A percentile compares a stretch with the other conserved stretches of the same genome.
These are phyloP conservation scores for Oreochromis niloticus DNA, from an alignment of 2,113 vertebrate species.

Conservation along the genomic window DNA sequence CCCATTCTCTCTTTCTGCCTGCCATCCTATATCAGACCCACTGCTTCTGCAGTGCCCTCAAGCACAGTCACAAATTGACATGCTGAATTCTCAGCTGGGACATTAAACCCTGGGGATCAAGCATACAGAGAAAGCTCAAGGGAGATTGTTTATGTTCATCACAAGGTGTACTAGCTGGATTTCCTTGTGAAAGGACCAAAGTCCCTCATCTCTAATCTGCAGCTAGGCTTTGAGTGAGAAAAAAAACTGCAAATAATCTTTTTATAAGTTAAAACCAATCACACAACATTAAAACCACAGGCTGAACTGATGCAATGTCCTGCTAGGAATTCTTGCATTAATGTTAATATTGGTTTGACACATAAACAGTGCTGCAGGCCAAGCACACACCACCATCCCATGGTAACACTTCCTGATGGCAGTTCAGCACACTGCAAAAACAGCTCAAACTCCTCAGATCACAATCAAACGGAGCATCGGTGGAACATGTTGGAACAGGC, in stretches of 20 bases:
- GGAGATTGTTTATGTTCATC: slow-evolving; percentile 32
- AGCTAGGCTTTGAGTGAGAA: not conserved
- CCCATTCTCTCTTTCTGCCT: not conserved
- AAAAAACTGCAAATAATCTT: not conserved
- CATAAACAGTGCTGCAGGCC: not conserved
- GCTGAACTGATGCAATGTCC: not conserved
- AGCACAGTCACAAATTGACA: slow-evolving; percentile 48
- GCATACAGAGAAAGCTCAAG: slow-evolving; percentile 22
- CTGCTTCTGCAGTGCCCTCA: slow-evolving; percentile 20
- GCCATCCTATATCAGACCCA: slow-evolving; percentile 6
- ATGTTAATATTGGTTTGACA: not conserved
- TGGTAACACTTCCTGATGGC: not conserved
- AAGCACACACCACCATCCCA: not conserved
- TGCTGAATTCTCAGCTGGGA: slow-evolving; percentile 38
- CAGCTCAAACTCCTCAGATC: not conserved
- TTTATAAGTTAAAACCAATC: not conserved
- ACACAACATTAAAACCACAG: not conserved
- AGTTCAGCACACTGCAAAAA: not conserved
- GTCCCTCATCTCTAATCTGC: not conserved
- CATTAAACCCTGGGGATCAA: slow-evolving; percentile 34
- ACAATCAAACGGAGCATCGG: not conserved
- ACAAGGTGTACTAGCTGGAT: slow-evolving; percentile 8
- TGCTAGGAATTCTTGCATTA: not conserved
- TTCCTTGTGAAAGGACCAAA: not conserved
- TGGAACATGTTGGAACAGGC: not conserved